Percentiles rank a stretch among this genome's conserved stretches.
Evolutionary conservation across 2,888 invertebrate genomes (phyloP).

Genomic region (Zygogramma bicolorata): DNA sequence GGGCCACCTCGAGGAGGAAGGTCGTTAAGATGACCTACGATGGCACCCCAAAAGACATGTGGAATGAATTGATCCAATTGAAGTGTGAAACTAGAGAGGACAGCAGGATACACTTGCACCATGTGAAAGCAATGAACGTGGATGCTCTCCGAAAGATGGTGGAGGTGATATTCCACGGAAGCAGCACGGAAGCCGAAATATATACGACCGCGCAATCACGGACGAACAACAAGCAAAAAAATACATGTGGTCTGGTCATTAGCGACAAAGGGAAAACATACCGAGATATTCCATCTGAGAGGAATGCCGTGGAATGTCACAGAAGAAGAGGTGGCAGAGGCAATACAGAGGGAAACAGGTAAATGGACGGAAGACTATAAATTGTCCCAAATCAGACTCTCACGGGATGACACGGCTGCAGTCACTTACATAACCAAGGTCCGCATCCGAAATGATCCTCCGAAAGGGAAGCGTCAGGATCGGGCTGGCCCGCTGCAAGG

Average conservation of each 20-base stretch:
- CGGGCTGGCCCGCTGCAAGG: background rate
- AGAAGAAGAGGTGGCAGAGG: background rate
- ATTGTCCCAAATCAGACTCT: background rate
- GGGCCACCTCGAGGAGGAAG: background rate
- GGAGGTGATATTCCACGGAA: background rate
- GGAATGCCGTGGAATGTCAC: background rate
- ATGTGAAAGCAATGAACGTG: background rate
- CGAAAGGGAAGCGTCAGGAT: background rate
- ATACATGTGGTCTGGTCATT: background rate
- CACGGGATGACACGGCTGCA: background rate
- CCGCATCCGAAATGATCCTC: background rate
- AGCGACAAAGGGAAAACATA: background rate
- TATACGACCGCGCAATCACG: background rate
- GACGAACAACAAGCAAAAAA: background rate
- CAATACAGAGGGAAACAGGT: background rate
- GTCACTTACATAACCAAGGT: background rate
- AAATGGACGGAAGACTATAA: background rate
- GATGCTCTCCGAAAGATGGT: background rate
- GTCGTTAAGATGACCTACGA: background rate
- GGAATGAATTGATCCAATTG: background rate
- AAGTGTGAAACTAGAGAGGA: background rate
- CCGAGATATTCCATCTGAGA: background rate
- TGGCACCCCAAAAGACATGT: constrained; percentile 1
- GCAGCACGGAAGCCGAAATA: background rate
- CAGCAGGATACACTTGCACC: background rate